phyloP scores from a whole-genome alignment of 2,888 invertebrate genomes.

The Eucriotettix oculatus region DNA sequence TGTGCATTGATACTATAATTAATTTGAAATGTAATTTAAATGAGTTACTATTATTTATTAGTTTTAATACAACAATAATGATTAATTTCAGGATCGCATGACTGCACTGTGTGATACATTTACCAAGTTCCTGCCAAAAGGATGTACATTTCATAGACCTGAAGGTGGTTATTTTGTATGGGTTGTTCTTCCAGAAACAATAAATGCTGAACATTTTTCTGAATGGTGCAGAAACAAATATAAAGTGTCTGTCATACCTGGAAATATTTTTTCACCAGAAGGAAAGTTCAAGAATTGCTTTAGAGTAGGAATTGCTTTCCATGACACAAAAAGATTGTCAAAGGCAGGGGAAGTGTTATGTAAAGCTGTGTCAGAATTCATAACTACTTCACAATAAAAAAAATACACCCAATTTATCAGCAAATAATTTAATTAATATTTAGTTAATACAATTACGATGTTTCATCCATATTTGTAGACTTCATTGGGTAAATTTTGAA shows the following conservation, averaged over 20 bases:
- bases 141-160: slow-evolving; percentile 27
- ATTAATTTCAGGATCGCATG: slow-evolving; percentile 26
- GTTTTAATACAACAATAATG: too few relatives aligned
- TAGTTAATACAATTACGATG: too few relatives aligned
- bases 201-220: slow-evolving; percentile 26
- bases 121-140: slow-evolving; percentile 25
- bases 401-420: too few relatives aligned
- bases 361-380: slow-evolving; percentile 3
- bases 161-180: slow-evolving; percentile 44
- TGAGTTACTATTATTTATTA: too few relatives aligned
- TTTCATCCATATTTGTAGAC: too few relatives aligned
- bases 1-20: too few relatives aligned
- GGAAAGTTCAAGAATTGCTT: slow-evolving; percentile 25
- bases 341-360: slow-evolving; percentile 26
- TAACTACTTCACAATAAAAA: too few relatives aligned
- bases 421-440: too few relatives aligned
- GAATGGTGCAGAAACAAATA: slow-evolving; percentile 25
- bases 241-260: slow-evolving; percentile 29
- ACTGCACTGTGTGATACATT: slow-evolving; percentile 25
- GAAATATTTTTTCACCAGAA: slow-evolving; percentile 25
- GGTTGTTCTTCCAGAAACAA: slow-evolving; percentile 30
- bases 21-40: too few relatives aligned
- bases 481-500: too few relatives aligned
- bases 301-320: slow-evolving; percentile 34
- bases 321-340: slow-evolving; percentile 23